These are phyloP conservation scores for Papilio demoleus DNA, from an alignment of 2,888 invertebrate species.

Conservation along the genomic window DNA sequence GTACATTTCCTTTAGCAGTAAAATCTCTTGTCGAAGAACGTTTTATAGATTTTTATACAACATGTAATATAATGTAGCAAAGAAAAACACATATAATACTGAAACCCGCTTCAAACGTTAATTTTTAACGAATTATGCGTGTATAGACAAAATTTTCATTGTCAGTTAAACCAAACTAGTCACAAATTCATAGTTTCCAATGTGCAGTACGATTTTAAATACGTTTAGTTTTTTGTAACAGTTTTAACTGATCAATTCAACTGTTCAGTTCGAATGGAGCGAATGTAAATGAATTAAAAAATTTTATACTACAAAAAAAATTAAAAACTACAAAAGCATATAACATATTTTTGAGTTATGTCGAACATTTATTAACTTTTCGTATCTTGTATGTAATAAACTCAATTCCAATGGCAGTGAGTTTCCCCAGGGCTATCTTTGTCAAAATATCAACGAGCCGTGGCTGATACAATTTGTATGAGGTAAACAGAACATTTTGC, in stretches of 20 bases:
- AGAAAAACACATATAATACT: too few relatives aligned
- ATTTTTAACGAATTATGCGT: background rate
- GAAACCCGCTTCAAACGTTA: too few relatives aligned
- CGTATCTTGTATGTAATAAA: conserved; percentile 12
- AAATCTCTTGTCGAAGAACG: background rate
- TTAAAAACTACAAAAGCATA: too few relatives aligned
- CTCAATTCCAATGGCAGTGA: conserved; percentile 3
- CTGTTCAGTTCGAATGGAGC: too few relatives aligned
- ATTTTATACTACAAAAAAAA: too few relatives aligned
- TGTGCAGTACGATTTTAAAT: too few relatives aligned
- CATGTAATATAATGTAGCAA: background rate
- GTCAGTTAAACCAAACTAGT: too few relatives aligned
- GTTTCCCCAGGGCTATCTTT: conserved; percentile 16
- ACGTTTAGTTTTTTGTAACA: too few relatives aligned
- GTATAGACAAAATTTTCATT: too few relatives aligned
- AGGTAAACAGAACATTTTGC: conserved; percentile 28
- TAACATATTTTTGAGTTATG: background rate
- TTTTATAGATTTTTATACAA: background rate
- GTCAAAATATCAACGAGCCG: conserved; percentile 13
- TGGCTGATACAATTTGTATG: conserved; percentile 24
- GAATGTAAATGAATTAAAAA: too few relatives aligned
- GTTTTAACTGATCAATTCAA: too few relatives aligned
- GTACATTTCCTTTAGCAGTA: conserved; percentile 5
- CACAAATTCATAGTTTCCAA: too few relatives aligned
- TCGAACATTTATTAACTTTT: conserved; percentile 20